A percentile compares a stretch with the other conserved stretches of the same genome.
Conservation (phyloP, 2,797 vertebrate species). For the Haliaeetus albicilla region DNA sequence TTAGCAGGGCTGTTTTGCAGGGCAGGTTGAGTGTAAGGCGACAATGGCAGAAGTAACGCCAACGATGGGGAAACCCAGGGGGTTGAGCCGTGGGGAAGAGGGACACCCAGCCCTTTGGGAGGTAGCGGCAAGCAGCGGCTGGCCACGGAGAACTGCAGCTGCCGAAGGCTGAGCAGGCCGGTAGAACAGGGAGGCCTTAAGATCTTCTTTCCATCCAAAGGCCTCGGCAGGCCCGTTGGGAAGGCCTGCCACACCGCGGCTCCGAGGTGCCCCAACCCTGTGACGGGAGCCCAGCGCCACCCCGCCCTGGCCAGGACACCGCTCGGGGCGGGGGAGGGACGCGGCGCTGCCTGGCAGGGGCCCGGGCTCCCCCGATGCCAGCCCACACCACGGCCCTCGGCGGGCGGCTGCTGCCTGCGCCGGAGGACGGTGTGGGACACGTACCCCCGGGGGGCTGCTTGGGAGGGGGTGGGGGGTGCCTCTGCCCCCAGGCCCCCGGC, state of each 20-base stretch:
- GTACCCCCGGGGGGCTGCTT: neutral
- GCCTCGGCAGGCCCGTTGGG: neutral
- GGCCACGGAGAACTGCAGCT: neutral
- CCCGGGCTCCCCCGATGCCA: neutral
- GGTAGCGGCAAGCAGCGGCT: neutral
- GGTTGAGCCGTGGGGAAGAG: accelerated
- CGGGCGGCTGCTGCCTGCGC: neutral
- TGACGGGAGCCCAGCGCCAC: neutral
- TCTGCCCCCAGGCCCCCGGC: accelerated
- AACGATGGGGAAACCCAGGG: neutral
- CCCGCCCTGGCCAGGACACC: neutral
- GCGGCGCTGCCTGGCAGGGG: neutral
- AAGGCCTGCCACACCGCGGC: too few species aligned
- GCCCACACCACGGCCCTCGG: neutral
- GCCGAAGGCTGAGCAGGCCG: neutral
- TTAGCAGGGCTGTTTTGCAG: neutral
- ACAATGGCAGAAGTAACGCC: neutral
- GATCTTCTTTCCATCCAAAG: too few species aligned
- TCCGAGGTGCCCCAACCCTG: neutral
- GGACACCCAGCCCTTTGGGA: too few species aligned
- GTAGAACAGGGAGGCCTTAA: neutral
- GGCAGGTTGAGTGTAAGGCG: neutral
- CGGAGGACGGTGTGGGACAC: neutral
- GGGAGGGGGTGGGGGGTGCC: accelerated
- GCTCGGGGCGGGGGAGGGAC: neutral